Conservation (phyloP, 2,113 vertebrate genomes). For the Delphinapterus leucas region DNA sequence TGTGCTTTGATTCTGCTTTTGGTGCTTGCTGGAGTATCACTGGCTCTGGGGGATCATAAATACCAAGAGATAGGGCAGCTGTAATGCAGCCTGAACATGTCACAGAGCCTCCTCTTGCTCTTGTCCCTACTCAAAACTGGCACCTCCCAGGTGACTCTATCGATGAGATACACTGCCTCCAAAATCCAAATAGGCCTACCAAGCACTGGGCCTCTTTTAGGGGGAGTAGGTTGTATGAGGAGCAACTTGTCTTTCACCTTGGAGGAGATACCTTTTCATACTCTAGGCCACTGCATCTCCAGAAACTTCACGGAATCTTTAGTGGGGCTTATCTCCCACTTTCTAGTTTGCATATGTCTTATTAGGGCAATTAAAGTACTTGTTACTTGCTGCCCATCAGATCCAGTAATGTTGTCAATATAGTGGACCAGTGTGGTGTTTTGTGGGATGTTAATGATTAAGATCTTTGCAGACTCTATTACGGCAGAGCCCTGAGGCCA, state of each 20-base stretch:
- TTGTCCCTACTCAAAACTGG: background rate
- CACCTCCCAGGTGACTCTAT: background rate
- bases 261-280: background rate
- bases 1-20: background rate
- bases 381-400: background rate
- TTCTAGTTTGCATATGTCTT: background rate
- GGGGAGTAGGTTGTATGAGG: background rate
- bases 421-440: background rate
- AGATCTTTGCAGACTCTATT: background rate
- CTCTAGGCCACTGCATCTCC: background rate
- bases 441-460: background rate
- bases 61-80: background rate
- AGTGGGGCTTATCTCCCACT: background rate
- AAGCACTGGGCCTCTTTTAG: background rate
- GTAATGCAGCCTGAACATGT: background rate
- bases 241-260: background rate
- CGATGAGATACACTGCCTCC: background rate
- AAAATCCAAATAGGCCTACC: background rate
- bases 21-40: background rate
- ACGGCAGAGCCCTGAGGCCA: background rate
- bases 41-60: background rate
- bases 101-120: background rate
- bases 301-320: background rate
- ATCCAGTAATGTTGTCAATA: background rate
- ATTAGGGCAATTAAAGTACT: background rate